Conservation (phyloP, 2,797 vertebrate species). For the Anabacerthia variegaticeps region DNA sequence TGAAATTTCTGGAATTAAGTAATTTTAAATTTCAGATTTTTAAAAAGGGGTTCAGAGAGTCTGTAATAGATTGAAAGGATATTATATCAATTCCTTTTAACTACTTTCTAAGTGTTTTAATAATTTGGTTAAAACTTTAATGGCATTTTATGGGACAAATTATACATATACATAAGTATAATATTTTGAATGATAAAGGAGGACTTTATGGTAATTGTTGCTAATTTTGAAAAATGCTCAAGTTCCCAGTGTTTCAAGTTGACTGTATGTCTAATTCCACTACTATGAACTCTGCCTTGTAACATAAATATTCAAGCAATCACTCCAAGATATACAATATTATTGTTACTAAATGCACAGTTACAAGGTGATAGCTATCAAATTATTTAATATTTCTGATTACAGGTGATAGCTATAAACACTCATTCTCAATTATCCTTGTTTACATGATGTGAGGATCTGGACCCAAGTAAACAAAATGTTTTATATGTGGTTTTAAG, state of each 20-base stretch:
- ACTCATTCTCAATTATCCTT: neutral
- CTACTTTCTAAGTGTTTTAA: neutral
- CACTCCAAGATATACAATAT: neutral
- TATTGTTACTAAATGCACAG: neutral
- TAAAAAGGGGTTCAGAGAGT: neutral
- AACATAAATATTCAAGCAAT: conserved; percentile 23
- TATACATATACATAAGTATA: neutral
- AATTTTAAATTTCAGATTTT: neutral
- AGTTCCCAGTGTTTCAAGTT: neutral
- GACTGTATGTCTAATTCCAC: neutral
- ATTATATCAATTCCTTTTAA: neutral
- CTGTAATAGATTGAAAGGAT: neutral
- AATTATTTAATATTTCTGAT: neutral
- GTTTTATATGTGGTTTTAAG: neutral
- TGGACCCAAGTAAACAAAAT: neutral
- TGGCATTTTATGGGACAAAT: neutral
- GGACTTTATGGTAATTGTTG: neutral
- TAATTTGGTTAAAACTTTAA: neutral
- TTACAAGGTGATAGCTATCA: neutral
- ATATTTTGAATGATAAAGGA: neutral
- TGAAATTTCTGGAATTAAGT: neutral
- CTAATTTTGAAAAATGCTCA: neutral
- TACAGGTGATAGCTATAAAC: neutral
- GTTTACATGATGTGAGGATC: neutral
- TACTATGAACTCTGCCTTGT: neutral